Evolutionary conservation across 2,888 invertebrate genomes (phyloP), one percentile per base, ranked within the genome.

Genomic region (Pseudanteris insignis): DNA sequence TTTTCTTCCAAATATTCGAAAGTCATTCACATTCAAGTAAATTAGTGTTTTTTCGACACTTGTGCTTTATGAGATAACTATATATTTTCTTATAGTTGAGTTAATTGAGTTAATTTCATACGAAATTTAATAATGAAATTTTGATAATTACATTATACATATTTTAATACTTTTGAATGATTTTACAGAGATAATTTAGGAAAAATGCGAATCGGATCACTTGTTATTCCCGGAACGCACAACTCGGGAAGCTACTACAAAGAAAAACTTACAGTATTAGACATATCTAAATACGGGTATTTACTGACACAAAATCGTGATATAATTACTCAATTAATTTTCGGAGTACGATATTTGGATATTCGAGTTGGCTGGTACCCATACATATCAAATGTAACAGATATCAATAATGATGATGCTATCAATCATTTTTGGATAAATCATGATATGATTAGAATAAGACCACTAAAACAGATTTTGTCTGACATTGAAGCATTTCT

Each of bases 311-410:
- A 93, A 77, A 91, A 92, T 75, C 86, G 90, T 55, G 87, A 88
- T 70, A 84, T 93, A 38, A 92, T 91, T 89, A 86, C 87, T 0
- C 93, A 94, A 73, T 83, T 94, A n/a, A 88, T 91, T 0, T 89
- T 90, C 74, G 93, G 93, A 43, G 88, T 92, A 70, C 84, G 93
- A 72, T 92, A 91, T 79, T 82, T 93, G 38, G 92, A 93, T 78
- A 84, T 93, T 46, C 86, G 92, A 68, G 85, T 93, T 63, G 91
- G 90, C 60, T 91, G 86, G 79, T 89, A 86, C 66, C 78, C 67
- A 55, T 71, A 58, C 60, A 72, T 50, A 61, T 71, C 64, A 64
- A 72, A 71, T 34, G 67, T 67, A 3, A 67, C 68, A 2, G 67
- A 64, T 11, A 47, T 36, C 6, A 69, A 67, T 34, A 60, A 65